These are phyloP conservation scores for Drosophila gunungcola DNA, from an alignment of 1,140 invertebrate species.

Conservation along the genomic window DNA sequence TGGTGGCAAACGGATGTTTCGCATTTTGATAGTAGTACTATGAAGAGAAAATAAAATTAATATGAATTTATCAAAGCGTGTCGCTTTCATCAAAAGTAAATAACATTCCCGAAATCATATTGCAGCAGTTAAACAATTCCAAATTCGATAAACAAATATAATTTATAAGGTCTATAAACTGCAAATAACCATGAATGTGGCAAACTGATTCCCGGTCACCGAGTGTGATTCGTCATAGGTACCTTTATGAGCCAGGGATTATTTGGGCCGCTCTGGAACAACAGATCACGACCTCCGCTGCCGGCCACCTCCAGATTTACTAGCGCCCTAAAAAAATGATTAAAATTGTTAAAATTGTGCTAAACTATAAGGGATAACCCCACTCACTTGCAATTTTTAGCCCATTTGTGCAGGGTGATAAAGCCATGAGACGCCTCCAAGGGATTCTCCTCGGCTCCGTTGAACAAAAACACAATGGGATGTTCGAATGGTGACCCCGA, in stretches of 20 bases:
- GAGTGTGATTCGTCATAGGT: neutral
- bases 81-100: neutral
- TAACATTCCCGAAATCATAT: constrained; percentile 87
- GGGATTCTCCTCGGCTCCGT: constrained; percentile 97
- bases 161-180: constrained; percentile 14
- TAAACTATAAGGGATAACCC: neutral
- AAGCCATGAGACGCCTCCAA: constrained; percentile 97
- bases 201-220: neutral
- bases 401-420: constrained; percentile 96
- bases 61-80: constrained; percentile 86
- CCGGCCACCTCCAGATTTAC: constrained; percentile 98
- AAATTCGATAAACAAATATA: constrained; percentile 21
- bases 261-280: constrained; percentile 97
- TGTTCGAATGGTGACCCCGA: constrained; percentile 87
- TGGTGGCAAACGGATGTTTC: constrained; percentile 93
- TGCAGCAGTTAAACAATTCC: constrained; percentile 5
- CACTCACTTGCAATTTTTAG: constrained; percentile 87
- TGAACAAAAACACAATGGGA: constrained; percentile 94
- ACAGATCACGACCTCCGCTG: constrained; percentile 95
- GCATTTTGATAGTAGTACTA: constrained; percentile 63
- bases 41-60: neutral
- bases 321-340: no score
- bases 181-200: neutral
- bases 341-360: neutral
- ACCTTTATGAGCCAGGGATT: constrained; percentile 94